Evolutionary conservation across 1,140 invertebrate genomes (phyloP).

Genomic region (Drosophila lacertosa): DNA sequence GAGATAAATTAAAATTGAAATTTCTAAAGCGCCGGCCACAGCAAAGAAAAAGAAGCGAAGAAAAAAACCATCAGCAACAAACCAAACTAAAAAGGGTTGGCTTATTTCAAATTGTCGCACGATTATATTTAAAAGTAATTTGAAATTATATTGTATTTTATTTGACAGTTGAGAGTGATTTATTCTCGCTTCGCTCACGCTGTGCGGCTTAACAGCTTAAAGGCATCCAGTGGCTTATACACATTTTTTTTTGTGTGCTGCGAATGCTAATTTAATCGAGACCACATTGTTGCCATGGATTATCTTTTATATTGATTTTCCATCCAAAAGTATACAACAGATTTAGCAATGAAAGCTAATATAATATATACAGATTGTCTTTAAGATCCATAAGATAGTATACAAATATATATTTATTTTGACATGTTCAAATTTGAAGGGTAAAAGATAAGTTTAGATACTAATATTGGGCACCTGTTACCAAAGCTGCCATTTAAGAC

Average conservation of each 20-base stretch:
- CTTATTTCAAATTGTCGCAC: conserved; percentile 19
- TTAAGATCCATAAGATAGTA: no score
- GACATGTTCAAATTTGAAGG: no score
- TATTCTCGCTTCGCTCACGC: conserved; percentile 8
- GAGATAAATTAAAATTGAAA: conserved; percentile 65
- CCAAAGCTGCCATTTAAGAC: neutral
- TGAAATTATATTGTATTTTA: conserved; percentile 45
- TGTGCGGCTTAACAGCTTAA: conserved; percentile 3
- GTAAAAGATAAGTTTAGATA: no score
- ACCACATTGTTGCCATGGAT: no score
- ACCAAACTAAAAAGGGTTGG: conserved; percentile 21
- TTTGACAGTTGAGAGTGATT: conserved; percentile 42
- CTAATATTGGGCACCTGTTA: no score
- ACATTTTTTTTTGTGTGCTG: neutral
- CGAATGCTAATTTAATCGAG: no score
- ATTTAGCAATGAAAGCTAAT: no score
- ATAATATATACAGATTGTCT: no score
- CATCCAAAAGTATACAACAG: no score
- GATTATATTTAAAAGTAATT: conserved; percentile 44
- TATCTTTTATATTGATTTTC: no score
- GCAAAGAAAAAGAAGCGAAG: neutral
- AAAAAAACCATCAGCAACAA: conserved; percentile 7
- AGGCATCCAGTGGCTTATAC: neutral
- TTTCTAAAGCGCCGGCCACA: conserved; percentile 30
- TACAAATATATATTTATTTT: no score